These are phyloP conservation scores for Myiotriccus ornatus DNA, from an alignment of 2,797 vertebrate species.

Conservation along the genomic window DNA sequence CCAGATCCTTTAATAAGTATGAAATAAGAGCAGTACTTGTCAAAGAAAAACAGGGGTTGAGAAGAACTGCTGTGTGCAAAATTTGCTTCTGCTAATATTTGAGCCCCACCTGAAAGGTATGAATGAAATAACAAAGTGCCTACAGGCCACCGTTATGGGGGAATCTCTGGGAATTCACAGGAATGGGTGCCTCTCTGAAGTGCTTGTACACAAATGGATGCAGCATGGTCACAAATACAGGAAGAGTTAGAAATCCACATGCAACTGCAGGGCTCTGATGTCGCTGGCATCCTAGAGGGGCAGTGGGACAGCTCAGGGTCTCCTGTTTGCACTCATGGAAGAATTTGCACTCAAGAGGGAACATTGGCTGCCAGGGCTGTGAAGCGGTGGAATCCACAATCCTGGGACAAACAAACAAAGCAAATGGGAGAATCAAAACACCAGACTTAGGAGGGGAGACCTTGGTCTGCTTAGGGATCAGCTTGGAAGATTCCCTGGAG, in stretches of 20 bases:
- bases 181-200: not conserved
- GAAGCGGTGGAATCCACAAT: not conserved
- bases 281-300: not conserved
- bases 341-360: not conserved
- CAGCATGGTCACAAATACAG: not conserved
- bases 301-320: not conserved
- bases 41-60: not conserved
- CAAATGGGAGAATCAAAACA: not conserved
- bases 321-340: not conserved
- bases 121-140: not conserved
- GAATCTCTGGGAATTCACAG: not conserved
- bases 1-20: not conserved
- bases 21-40: not conserved
- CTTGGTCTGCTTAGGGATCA: not conserved
- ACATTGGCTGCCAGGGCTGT: not conserved
- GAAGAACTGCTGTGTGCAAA: not conserved
- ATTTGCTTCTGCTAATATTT: not conserved
- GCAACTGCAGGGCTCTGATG: not conserved
- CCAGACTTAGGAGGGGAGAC: not conserved
- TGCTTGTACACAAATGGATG: not conserved
- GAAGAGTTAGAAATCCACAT: not conserved
- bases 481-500: not conserved
- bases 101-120: not conserved
- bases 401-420: not conserved
- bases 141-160: not conserved